These are phyloP conservation scores for Drosophila murphyi DNA, from an alignment of 1,140 invertebrate genomes.

Conservation along the genomic window DNA sequence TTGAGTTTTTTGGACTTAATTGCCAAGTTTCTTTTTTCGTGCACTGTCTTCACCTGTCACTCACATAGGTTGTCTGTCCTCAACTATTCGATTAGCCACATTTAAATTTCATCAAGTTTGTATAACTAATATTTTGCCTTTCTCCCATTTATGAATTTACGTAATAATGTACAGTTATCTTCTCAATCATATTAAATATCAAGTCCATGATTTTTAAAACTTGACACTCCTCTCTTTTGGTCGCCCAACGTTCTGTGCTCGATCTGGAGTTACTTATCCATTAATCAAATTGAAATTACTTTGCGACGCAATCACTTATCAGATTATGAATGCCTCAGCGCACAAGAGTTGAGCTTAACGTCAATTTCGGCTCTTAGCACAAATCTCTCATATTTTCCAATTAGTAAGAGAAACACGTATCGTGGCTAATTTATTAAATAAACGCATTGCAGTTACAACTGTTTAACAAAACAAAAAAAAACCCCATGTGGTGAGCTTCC, in stretches of 20 bases:
- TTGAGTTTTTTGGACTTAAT: too few species aligned
- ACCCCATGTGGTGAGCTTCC: slow-evolving; percentile 47
- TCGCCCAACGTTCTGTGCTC: neutral
- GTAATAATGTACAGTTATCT: neutral
- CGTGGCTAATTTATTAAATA: slow-evolving; percentile 38
- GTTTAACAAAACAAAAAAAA: neutral
- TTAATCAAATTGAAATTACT: slow-evolving; percentile 24
- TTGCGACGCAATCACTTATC: slow-evolving; percentile 8
- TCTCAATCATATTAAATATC: slow-evolving; percentile 7
- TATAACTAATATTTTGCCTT: too few species aligned
- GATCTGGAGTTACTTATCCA: slow-evolving; percentile 8
- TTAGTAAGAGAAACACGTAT: slow-evolving; percentile 44
- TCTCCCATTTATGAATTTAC: too few species aligned
- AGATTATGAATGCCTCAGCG: slow-evolving; percentile 13
- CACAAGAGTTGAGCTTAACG: slow-evolving; percentile 3
- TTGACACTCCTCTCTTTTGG: slow-evolving; percentile 25
- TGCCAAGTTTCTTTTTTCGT: too few species aligned
- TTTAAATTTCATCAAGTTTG: too few species aligned
- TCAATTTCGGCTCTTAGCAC: neutral
- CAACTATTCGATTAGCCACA: too few species aligned
- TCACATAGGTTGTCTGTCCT: too few species aligned
- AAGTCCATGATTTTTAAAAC: slow-evolving; percentile 17
- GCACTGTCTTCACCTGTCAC: too few species aligned
- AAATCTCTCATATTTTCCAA: slow-evolving; percentile 8
- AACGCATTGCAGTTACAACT: neutral